Conservation (phyloP, 30 jellyfish, hydroid and myxozoan species). For the Chrysaora quinquecirrha region DNA sequence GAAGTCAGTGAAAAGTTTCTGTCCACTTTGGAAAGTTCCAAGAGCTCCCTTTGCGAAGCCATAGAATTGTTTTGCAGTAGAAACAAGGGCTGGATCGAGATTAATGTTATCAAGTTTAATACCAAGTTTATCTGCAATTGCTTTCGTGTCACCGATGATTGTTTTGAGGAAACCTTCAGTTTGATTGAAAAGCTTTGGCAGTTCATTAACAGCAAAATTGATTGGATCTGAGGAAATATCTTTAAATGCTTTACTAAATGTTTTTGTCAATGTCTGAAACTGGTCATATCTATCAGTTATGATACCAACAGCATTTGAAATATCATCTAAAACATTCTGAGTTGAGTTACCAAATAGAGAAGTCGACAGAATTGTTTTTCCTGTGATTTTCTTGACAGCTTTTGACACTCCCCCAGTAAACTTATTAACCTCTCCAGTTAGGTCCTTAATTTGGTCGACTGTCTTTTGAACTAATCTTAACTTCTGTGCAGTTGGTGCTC, state of each 20-base stretch:
- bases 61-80: conserved; percentile 80
- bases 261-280: conserved; percentile 74
- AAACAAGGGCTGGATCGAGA: conserved; percentile 78
- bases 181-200: conserved; percentile 79
- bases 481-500: conserved; percentile 74
- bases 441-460: conserved; percentile 40
- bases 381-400: conserved; percentile 72
- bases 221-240: conserved; percentile 86
- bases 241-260: conserved; percentile 79
- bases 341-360: conserved; percentile 82
- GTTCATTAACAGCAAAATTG: conserved; percentile 82
- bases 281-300: conserved; percentile 87
- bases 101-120: conserved; percentile 59
- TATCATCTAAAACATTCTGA: conserved; percentile 47
- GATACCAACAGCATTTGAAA: conserved; percentile 72
- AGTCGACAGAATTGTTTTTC: conserved; percentile 62
- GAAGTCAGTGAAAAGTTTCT: conserved; percentile 68
- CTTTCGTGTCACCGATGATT: conserved; percentile 66
- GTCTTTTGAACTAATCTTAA: conserved; percentile 28
- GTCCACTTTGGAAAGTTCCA: conserved; percentile 84
- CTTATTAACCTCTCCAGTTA: conserved; percentile 77
- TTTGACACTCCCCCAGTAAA: conserved; percentile 66
- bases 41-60: conserved; percentile 77
- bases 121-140: conserved; percentile 72
- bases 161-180: conserved; percentile 64